These are phyloP conservation scores for Podargus strigoides DNA, from an alignment of 2,797 vertebrate genomes.

Conservation along the genomic window DNA sequence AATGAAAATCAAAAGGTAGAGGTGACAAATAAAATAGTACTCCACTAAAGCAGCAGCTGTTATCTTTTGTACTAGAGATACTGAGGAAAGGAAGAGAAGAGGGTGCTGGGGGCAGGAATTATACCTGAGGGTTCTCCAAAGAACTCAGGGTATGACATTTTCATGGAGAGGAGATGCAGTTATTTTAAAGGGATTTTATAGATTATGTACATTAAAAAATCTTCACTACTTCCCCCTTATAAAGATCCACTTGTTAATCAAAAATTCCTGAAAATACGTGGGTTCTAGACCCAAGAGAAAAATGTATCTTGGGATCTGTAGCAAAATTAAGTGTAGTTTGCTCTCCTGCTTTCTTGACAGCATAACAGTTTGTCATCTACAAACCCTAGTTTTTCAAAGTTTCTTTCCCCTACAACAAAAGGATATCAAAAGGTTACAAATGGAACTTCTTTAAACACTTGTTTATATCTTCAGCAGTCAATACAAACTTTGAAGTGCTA, in stretches of 20 bases:
- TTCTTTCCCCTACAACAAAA: not conserved
- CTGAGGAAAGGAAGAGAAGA: not conserved
- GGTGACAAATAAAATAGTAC: not conserved
- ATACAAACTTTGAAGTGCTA: not conserved
- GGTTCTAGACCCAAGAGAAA: not conserved
- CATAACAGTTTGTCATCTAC: not conserved
- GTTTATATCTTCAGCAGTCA: not conserved
- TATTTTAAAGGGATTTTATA: not conserved
- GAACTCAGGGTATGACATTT: not conserved
- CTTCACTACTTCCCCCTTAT: not conserved
- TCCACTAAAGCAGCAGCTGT: not conserved
- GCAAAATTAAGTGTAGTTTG: not conserved
- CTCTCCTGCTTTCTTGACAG: not conserved
- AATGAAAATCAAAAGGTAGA: not conserved
- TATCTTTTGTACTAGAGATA: not conserved
- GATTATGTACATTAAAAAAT: not conserved
- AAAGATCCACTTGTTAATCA: not conserved
- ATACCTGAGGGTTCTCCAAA: not conserved
- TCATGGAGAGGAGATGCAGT: not conserved
- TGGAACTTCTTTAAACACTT: not conserved
- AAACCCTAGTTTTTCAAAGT: not conserved
- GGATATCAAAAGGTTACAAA: not conserved
- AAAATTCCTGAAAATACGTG: not conserved
- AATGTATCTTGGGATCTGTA: not conserved
- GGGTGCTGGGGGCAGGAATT: not conserved